A percentile compares a stretch with the other conserved stretches of the same genome.
phyloP scores from a whole-genome alignment of 2,113 vertebrate genomes.

The Caretta caretta region DNA sequence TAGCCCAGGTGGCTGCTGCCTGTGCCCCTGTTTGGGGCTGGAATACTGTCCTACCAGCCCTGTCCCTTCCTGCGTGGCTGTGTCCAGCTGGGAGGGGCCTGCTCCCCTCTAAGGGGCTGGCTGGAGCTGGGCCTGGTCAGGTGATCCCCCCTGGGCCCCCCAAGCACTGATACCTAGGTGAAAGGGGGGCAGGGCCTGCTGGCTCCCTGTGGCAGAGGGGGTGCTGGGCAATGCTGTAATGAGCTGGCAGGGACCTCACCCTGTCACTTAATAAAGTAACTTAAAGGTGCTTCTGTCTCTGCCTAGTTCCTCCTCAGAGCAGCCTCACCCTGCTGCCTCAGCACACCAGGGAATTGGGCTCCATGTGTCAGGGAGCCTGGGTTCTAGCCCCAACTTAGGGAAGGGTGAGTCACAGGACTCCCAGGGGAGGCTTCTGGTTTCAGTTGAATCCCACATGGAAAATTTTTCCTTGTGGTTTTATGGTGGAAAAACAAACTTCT shows the following conservation, averaged over 20 bases:
- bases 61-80: neutral
- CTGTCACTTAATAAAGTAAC: constrained; percentile 28
- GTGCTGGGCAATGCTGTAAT: neutral
- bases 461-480: no score
- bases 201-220: neutral
- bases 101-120: neutral
- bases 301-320: neutral
- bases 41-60: neutral
- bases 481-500: no score
- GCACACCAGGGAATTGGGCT: no score
- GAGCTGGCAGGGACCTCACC: neutral
- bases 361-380: no score
- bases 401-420: no score
- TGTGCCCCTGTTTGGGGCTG: no score
- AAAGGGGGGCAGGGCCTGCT: neutral
- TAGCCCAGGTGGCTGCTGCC: no score
- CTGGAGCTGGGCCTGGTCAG: constrained; percentile 64
- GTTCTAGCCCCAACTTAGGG: no score
- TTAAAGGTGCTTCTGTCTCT: neutral
- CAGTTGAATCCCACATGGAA: no score
- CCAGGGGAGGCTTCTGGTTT: no score
- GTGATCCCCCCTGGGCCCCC: neutral
- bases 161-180: neutral
- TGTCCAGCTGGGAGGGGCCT: neutral
- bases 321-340: no score